Evolutionary conservation across 2,797 vertebrate genomes (phyloP).

Genomic region (Phoxinus dragarum): DNA sequence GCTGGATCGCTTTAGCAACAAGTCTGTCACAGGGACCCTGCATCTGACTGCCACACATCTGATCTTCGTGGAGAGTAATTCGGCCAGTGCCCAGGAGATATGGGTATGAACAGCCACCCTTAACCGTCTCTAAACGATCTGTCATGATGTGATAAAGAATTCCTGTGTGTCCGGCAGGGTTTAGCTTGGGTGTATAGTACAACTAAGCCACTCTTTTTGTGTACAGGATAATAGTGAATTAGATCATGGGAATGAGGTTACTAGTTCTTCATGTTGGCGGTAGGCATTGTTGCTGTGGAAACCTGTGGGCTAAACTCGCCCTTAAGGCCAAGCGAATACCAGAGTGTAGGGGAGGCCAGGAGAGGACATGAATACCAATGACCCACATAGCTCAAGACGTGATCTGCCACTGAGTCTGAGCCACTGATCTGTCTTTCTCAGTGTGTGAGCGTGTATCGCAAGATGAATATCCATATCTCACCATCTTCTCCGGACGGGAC

Average conservation of each 20-base stretch:
- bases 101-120: conserved; percentile 84
- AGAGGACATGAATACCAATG: conserved; percentile 55
- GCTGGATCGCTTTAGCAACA: conserved; percentile 94
- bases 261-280: conserved; percentile 11
- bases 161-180: not conserved
- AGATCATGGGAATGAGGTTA: conserved; percentile 53
- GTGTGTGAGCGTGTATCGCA: not conserved
- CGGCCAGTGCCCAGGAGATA: conserved; percentile 85
- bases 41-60: conserved; percentile 97
- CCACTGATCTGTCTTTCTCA: conserved; percentile 1
- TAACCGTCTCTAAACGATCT: conserved; percentile 22
- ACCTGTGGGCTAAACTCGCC: conserved; percentile 11
- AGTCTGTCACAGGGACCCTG: conserved; percentile 88
- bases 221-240: conserved; percentile 27
- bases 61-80: conserved; percentile 89
- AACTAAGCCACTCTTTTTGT: not conserved
- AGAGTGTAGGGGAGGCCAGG: conserved; percentile 28
- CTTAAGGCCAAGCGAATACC: conserved; percentile 8
- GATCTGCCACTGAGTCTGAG: conserved; percentile 9
- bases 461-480: conserved; percentile 13
- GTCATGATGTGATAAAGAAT: conserved; percentile 11
- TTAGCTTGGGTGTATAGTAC: not conserved
- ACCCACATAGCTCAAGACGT: conserved; percentile 27
- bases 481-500: not conserved
- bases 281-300: conserved; percentile 35